Conservation (phyloP, 1,140 invertebrate species). For the Heliconius melpomene region DNA sequence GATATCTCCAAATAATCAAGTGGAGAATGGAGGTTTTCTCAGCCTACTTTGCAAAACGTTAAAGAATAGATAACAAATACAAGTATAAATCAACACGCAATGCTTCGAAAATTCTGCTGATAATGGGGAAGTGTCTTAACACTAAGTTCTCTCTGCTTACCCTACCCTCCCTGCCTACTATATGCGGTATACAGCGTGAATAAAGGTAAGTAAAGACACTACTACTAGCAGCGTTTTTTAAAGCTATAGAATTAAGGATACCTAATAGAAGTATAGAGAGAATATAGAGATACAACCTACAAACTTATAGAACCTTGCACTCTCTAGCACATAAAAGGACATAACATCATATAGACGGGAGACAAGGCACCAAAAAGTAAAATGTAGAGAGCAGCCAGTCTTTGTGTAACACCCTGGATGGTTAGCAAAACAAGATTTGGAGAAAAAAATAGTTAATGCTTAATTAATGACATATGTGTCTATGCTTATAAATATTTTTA, state of each 20-base stretch:
- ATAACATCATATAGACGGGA: slow-evolving; percentile 52
- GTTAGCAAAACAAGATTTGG: slow-evolving; percentile 45
- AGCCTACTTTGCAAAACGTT: too few relatives aligned
- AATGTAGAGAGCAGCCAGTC: slow-evolving; percentile 65
- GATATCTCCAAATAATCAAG: too few relatives aligned
- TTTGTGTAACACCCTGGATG: slow-evolving; percentile 65
- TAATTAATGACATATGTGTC: neutral
- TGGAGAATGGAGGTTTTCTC: too few relatives aligned
- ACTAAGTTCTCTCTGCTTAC: too few relatives aligned
- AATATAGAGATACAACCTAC: neutral
- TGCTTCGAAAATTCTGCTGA: too few relatives aligned
- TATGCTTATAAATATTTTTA: too few relatives aligned
- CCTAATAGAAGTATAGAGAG: neutral
- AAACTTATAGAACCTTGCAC: neutral
- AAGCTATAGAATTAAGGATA: neutral
- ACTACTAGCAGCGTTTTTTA: neutral
- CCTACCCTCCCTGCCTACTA: too few relatives aligned
- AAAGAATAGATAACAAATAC: too few relatives aligned
- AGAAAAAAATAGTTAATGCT: neutral
- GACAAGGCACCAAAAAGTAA: slow-evolving; percentile 64
- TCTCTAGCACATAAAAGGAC: slow-evolving; percentile 45
- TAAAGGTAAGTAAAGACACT: too few relatives aligned
- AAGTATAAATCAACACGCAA: too few relatives aligned
- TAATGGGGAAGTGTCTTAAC: too few relatives aligned
- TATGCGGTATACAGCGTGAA: too few relatives aligned